Percentiles rank a stretch among this genome's conserved stretches.
Conservation (phyloP, 2,888 invertebrate genomes). For the Linnaemya tessellans region DNA sequence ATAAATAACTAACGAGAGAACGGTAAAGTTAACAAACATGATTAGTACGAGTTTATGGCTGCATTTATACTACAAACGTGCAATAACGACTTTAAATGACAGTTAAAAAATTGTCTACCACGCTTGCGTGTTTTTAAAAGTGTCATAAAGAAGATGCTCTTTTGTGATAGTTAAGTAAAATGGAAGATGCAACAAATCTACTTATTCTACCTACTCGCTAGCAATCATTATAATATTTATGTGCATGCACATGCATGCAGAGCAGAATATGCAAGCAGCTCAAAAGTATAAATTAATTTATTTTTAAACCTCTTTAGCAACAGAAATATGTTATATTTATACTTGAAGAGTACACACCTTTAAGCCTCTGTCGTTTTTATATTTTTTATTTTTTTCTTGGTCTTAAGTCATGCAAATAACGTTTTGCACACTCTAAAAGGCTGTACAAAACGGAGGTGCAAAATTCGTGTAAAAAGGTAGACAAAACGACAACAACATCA, state of each 20-base stretch:
- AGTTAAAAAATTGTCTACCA: constrained; percentile 70
- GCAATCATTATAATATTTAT: constrained; percentile 37
- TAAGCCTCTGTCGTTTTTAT: constrained; percentile 10
- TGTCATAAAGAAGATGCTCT: constrained; percentile 72
- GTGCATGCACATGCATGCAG: neutral
- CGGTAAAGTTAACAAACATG: constrained; percentile 39
- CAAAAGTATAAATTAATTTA: constrained; percentile 38
- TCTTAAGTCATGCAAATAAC: constrained; percentile 65
- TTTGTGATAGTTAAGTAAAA: constrained; percentile 62
- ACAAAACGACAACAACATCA: constrained; percentile 48
- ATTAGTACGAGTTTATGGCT: constrained; percentile 18
- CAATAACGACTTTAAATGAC: constrained; percentile 59
- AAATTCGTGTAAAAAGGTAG: constrained; percentile 65
- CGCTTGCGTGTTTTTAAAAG: constrained; percentile 68
- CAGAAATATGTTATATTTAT: neutral
- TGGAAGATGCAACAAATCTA: constrained; percentile 7
- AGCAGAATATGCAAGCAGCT: neutral
- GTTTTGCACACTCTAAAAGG: constrained; percentile 44
- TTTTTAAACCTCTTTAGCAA: neutral
- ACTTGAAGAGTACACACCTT: constrained; percentile 31
- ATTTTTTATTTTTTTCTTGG: neutral
- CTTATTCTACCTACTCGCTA: constrained; percentile 53
- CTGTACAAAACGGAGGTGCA: constrained; percentile 66
- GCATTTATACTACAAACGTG: constrained; percentile 7
- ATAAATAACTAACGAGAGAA: constrained; percentile 46